Evolutionary conservation across 2,888 invertebrate genomes (phyloP).

Genomic region (Archips xylosteana): DNA sequence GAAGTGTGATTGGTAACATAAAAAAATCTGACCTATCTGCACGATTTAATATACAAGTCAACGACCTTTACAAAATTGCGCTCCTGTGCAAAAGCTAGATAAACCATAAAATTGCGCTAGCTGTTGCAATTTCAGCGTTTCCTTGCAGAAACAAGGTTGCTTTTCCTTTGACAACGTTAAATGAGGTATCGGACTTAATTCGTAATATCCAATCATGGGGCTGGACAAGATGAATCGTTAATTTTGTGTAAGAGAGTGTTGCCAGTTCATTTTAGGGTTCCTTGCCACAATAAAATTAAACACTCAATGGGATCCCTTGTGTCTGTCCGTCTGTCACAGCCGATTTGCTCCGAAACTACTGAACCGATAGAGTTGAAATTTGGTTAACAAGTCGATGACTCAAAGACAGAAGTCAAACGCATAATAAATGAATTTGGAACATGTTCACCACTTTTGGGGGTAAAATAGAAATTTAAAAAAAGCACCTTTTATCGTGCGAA

Average conservation of each 20-base stretch:
- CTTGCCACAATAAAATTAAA: too few species aligned
- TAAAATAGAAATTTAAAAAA: too few species aligned
- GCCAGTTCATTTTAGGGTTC: conserved; percentile 1
- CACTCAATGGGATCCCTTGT: too few species aligned
- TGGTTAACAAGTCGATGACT: too few species aligned
- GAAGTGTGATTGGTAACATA: too few species aligned
- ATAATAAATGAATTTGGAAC: too few species aligned
- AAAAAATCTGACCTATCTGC: background rate
- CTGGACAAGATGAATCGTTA: conserved; percentile 52
- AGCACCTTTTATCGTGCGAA: too few species aligned
- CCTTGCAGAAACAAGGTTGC: background rate
- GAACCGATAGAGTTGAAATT: too few species aligned
- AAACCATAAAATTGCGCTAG: background rate
- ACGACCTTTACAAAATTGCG: background rate
- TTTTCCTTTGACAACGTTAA: conserved; percentile 43
- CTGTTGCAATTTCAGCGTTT: background rate
- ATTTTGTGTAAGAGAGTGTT: conserved; percentile 47
- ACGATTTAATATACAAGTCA: background rate
- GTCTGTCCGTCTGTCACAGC: too few species aligned
- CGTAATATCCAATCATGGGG: conserved; percentile 57
- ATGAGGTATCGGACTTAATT: conserved; percentile 57
- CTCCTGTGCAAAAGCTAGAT: conserved; percentile 5
- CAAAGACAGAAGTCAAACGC: too few species aligned
- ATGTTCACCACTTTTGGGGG: too few species aligned
- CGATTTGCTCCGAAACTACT: too few species aligned